These are phyloP conservation scores for Xenus cinereus DNA, from an alignment of 2,113 vertebrate genomes.

Conservation along the genomic window DNA sequence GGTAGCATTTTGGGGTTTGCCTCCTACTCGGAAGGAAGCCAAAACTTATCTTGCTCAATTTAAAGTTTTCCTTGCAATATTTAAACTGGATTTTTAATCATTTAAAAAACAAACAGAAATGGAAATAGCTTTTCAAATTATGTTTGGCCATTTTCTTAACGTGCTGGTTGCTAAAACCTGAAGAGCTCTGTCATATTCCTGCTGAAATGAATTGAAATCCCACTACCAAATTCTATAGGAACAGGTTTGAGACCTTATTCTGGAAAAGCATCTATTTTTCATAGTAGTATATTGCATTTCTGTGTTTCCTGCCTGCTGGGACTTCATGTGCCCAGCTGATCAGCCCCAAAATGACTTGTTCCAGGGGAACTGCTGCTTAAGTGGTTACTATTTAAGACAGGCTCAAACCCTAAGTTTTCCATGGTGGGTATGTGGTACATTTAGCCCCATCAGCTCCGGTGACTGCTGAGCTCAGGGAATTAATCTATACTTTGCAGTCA, in stretches of 20 bases:
- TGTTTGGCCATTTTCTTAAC: neutral
- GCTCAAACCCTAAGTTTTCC: neutral
- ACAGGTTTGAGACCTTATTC: neutral
- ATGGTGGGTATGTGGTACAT: neutral
- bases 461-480: conserved; percentile 12
- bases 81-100: conserved; percentile 43
- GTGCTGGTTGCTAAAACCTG: neutral
- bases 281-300: neutral
- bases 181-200: neutral
- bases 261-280: neutral
- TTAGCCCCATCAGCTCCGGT: neutral
- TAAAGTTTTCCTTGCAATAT: conserved; percentile 40
- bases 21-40: neutral
- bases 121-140: conserved; percentile 16
- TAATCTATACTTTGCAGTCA: neutral
- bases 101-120: conserved; percentile 50
- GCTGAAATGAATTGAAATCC: neutral
- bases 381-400: neutral
- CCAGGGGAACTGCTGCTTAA: neutral
- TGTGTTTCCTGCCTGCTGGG: neutral
- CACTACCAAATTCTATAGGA: neutral
- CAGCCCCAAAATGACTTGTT: neutral
- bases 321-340: neutral
- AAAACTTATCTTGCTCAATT: conserved; percentile 32
- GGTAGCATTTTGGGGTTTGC: neutral